Base-by-base conservation (phyloP, 2,797 vertebrate species). In the Pachyuromys duprasi region DNA sequence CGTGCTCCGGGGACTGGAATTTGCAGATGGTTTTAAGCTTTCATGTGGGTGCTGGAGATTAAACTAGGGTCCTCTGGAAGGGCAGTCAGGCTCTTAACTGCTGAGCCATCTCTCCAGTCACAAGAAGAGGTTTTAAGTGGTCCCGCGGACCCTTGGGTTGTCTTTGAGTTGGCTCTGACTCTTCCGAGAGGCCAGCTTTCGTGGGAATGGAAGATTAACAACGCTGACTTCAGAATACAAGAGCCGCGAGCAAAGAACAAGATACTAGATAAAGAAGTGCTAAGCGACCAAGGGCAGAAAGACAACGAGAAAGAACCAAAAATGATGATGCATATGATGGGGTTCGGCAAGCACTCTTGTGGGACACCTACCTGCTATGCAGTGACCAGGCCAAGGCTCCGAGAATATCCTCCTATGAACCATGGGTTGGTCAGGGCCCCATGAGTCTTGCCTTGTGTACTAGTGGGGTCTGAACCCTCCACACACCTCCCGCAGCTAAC, bases 271-370 rank as follows among this genome's bases (percentile, higher is more conserved):
- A n/a, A 4, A 75, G 39, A n/a, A 17, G 31, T 24, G 4, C 8
- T 8, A 33, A 55, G 17, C 4, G 5, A 14, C 17, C 4, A 12
- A 22, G 31, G 81, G 4, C 13, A 45, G 63, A 36, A 7, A 42
- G 28, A 20, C 18, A 39, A 31, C 76, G 33, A 31, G 26, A 31
- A 63, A 26, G 79, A 70, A 72, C 8, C 1, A 12, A 1, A 36
- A n/a, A 36, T 1, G 15, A 36, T 1, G 15, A 3, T 20, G 42
- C n/a, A 1, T 1, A 0, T 1, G 20, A 8, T 5, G 1, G 4
- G 15, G 18, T 0, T 0, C 2, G 33, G 70, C 17, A 20, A 31
- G 6, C 33, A 28, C 31, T 33, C 6, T 1, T 5, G 26, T 20
- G 20, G 8, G 78, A 63, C 70, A 31, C 55, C 22, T 0, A 8